phyloP scores from a whole-genome alignment of 2,888 invertebrate genomes.

The Lampropteryx suffumata region DNA sequence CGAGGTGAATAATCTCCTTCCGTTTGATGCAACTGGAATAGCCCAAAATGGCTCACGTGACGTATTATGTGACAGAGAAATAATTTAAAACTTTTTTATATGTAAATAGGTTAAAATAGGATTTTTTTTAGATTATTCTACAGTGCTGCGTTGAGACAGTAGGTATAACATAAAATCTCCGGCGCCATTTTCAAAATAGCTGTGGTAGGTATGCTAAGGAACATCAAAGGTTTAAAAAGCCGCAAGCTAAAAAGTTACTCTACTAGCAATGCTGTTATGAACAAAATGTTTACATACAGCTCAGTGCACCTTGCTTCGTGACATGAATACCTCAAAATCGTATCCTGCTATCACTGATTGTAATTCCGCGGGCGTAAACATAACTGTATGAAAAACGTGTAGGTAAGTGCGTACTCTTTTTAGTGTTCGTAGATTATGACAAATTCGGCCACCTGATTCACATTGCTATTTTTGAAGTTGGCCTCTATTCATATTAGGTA shows the following conservation, averaged over 20 bases:
- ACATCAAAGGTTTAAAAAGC: too few relatives aligned
- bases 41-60: constrained; percentile 13
- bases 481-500: too few relatives aligned
- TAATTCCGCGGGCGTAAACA: constrained; percentile 58
- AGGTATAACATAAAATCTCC: too few relatives aligned
- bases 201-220: too few relatives aligned
- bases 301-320: constrained; percentile 52
- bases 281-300: constrained; percentile 43
- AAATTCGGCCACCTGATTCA: constrained; percentile 18
- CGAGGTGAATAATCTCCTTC: constrained; percentile 79
- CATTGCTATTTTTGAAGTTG: background rate
- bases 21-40: constrained; percentile 39
- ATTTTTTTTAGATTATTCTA: too few relatives aligned
- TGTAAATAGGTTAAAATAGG: too few relatives aligned
- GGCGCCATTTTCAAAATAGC: too few relatives aligned
- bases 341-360: constrained; percentile 62
- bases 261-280: constrained; percentile 13
- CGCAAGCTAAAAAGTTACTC: too few relatives aligned
- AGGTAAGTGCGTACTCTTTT: constrained; percentile 36
- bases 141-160: too few relatives aligned
- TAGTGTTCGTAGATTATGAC: constrained; percentile 35
- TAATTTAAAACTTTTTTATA: too few relatives aligned
- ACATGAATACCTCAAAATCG: constrained; percentile 57
- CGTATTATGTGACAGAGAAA: constrained; percentile 7
- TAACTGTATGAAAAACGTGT: constrained; percentile 64